Conservation (phyloP, 2,113 vertebrate genomes). For the Motacilla tschutschensis region DNA sequence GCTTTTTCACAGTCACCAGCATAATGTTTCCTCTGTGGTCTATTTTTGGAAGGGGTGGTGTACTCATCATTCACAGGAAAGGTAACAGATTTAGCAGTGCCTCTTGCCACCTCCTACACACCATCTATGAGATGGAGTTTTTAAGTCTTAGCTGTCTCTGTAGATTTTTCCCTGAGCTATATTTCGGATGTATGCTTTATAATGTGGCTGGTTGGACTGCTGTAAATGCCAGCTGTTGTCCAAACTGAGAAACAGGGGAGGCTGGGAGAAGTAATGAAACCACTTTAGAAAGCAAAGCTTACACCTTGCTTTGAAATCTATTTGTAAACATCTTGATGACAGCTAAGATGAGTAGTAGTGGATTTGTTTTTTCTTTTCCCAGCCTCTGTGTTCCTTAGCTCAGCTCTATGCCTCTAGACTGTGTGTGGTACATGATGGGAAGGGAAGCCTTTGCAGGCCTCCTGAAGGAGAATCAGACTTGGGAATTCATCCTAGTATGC, state of each 20-base stretch:
- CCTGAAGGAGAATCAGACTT: neutral
- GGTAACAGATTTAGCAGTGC: conserved; percentile 56
- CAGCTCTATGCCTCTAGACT: neutral
- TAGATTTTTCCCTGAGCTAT: neutral
- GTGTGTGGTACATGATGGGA: neutral
- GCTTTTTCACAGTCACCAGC: neutral
- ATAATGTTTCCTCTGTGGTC: neutral
- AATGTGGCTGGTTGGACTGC: neutral
- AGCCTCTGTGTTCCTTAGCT: neutral
- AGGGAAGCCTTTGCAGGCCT: neutral
- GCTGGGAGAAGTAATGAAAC: neutral
- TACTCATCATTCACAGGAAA: conserved; percentile 50
- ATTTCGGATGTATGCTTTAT: neutral
- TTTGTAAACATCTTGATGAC: neutral
- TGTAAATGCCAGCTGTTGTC: neutral
- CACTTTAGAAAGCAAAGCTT: neutral
- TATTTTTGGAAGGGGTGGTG: conserved; percentile 40
- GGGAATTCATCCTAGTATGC: neutral
- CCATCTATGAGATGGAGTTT: neutral
- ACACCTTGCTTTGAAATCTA: neutral
- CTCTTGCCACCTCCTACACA: conserved; percentile 64
- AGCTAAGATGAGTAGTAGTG: neutral
- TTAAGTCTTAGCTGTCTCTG: neutral
- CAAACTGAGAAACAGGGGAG: neutral
- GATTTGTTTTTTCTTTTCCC: neutral